Evolutionary conservation across 2,888 invertebrate species (phyloP), one percentile per base, ranked within the genome.

Genomic region (Lordiphosa fenestrarum): DNA sequence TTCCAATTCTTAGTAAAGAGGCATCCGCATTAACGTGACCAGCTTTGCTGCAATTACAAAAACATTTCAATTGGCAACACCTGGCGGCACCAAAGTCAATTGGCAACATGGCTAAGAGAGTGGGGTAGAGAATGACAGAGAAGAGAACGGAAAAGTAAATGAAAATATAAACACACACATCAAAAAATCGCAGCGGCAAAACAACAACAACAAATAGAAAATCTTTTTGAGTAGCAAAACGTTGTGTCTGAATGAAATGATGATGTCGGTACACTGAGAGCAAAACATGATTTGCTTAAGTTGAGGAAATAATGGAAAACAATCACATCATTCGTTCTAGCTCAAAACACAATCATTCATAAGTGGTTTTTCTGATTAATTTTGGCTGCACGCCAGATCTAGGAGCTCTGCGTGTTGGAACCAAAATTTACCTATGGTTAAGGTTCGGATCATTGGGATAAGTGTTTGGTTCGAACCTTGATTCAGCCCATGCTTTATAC

Each of bases 31-130:
- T 19, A 67, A 25, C 59, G 50, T 53, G 41, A 56, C 58, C 65
- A 53, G 39, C 12, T 62, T 10, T 30, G 15, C 36, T 50, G 71
- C 53, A 75, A 75, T 75, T 77, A 77, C 67, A 59, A 59, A 52
- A 61, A 61, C 66, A 74, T 77, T 77, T 78, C 69, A 77, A 77
- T 77, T 77, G 80, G 83, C 77, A 83, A 64, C 81, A 76, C 77
- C 83, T 77, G 77, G 74, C 57, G 56, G 36, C 44, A 42, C n/a
- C 37, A 64, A 30, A 44, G 52, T 42, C 57, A 65, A 69, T 80
- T 74, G 74, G 73, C 72, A 71, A 53, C 39, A 52, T 57, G 64
- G 30, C 60, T 23, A 48, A 58, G 13, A 41, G 12, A 39, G 35
- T 44, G 44, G 38, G 30, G 15, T 0, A 19, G 25, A n/a, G 38